Evolutionary conservation across 2,113 vertebrate genomes (phyloP).

Genomic region (Piprites chloris): DNA sequence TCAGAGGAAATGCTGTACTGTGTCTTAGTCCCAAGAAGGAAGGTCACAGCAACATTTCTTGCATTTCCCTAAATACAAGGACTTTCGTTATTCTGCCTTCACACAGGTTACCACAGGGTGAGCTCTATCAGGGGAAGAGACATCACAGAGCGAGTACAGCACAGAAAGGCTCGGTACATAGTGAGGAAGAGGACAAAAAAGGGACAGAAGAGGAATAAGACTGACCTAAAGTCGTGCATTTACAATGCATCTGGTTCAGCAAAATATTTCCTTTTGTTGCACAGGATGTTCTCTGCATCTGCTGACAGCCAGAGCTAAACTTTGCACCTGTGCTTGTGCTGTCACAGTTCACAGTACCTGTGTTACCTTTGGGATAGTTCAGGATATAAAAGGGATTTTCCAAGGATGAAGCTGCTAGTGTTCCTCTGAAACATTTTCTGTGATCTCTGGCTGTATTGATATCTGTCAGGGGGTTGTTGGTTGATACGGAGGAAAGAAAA

Average conservation of each 20-base stretch:
- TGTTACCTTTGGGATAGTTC: background rate
- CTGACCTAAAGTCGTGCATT: constrained; percentile 5
- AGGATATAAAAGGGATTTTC: background rate
- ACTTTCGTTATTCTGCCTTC: constrained; percentile 1
- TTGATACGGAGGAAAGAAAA: background rate
- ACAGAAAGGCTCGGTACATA: background rate
- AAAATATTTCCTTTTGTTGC: background rate
- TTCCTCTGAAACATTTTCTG: background rate
- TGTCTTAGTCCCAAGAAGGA: background rate
- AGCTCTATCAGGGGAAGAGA: background rate
- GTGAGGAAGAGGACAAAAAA: background rate
- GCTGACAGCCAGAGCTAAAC: background rate
- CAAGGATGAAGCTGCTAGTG: background rate
- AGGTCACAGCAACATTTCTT: background rate
- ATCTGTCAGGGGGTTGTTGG: background rate
- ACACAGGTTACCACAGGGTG: background rate
- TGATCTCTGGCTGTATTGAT: background rate
- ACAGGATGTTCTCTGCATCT: background rate
- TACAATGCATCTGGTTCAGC: background rate
- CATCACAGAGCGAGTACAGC: background rate
- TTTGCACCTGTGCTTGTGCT: background rate
- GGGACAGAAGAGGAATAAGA: background rate
- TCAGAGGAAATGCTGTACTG: background rate
- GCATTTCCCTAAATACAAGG: background rate
- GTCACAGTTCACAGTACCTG: background rate